A percentile compares a stretch with the other conserved stretches of the same genome.
Evolutionary conservation across 2,797 vertebrate genomes (phyloP).

Genomic region (Sebastes hubbsi): DNA sequence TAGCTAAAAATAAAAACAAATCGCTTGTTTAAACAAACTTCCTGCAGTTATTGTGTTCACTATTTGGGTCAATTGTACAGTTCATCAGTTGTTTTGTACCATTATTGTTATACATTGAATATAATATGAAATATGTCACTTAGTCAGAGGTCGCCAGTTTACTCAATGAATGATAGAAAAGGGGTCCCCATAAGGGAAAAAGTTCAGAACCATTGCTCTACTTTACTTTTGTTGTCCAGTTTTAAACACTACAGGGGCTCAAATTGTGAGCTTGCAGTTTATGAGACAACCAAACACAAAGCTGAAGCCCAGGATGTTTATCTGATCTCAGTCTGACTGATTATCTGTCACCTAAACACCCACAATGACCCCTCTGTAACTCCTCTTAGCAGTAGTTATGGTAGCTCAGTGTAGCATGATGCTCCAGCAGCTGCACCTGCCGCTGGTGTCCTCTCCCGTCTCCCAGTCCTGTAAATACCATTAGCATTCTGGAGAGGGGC

Average conservation of each 20-base stretch:
- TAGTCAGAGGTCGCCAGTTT: no score
- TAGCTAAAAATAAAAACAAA: no score
- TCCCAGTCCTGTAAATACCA: slow-evolving; percentile 64
- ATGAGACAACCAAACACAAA: neutral
- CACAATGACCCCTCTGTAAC: slow-evolving; percentile 59
- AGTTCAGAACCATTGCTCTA: neutral
- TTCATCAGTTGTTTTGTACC: neutral
- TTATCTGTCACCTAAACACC: slow-evolving; percentile 32
- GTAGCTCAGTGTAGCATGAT: slow-evolving; percentile 31
- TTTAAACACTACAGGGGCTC: neutral
- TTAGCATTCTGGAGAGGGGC: slow-evolving; percentile 66
- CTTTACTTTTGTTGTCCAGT: neutral
- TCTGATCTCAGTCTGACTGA: slow-evolving; percentile 36
- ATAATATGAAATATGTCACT: no score
- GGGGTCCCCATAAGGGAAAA: no score
- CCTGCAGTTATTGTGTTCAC: neutral
- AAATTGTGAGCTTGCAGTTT: neutral
- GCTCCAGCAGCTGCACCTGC: slow-evolving; percentile 73
- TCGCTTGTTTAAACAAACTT: no score
- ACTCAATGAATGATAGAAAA: no score
- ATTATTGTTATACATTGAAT: no score
- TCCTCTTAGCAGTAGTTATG: neutral
- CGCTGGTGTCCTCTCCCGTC: slow-evolving; percentile 38
- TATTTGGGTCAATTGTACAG: neutral
- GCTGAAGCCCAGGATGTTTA: slow-evolving; percentile 21